Evolutionary conservation across 2,797 vertebrate genomes (phyloP).

Genomic region (Muraenolepis orangiensis): DNA sequence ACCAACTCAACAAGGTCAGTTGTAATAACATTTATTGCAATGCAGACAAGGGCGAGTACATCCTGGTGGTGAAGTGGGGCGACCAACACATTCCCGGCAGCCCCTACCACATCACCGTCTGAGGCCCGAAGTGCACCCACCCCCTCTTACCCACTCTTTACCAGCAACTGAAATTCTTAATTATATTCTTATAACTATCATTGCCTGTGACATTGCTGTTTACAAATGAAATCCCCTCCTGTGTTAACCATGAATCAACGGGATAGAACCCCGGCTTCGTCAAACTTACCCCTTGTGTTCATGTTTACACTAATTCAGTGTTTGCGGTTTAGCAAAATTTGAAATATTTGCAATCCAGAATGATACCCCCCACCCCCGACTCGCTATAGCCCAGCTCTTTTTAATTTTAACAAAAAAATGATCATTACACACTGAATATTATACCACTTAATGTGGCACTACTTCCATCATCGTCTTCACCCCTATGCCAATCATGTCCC

Average conservation of each 20-base stretch:
- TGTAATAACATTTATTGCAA: too few species aligned
- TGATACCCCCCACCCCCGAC: not conserved
- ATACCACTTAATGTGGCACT: conserved; percentile 9
- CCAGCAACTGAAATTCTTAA: conserved; percentile 24
- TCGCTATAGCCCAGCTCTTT: too few species aligned
- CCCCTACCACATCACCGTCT: conserved; percentile 86
- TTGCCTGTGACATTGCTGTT: conserved; percentile 37
- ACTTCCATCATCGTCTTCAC: conserved; percentile 19
- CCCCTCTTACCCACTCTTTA: conserved; percentile 58
- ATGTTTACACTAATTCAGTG: not conserved
- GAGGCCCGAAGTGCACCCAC: conserved; percentile 15
- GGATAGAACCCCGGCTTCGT: not conserved
- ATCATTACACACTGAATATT: conserved; percentile 55
- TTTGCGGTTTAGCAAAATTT: not conserved
- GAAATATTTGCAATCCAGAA: conserved; percentile 16
- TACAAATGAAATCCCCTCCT: conserved; percentile 46
- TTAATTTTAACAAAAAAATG: conserved; percentile 40
- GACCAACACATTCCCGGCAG: conserved; percentile 91
- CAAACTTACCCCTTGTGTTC: not conserved
- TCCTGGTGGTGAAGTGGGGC: conserved; percentile 91
- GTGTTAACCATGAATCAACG: conserved; percentile 7
- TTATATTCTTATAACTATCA: conserved; percentile 30
- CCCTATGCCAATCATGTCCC: conserved; percentile 11
- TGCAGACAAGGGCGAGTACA: conserved; percentile 90
- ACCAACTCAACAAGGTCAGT: too few species aligned